These are phyloP conservation scores for Hesperia comma DNA, from an alignment of 2,888 invertebrate species.

Conservation along the genomic window DNA sequence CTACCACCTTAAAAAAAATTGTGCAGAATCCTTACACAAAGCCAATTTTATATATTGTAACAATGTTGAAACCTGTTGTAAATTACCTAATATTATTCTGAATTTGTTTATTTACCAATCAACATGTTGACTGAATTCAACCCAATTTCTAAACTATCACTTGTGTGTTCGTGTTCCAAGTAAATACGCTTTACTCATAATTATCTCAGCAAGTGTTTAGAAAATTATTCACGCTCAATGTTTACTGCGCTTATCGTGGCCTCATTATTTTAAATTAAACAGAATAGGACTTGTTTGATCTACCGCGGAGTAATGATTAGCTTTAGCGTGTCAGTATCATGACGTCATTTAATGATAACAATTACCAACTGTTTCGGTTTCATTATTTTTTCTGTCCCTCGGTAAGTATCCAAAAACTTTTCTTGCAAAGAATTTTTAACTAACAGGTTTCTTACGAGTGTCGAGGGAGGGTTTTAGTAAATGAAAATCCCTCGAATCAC, in stretches of 20 bases:
- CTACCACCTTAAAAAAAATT: too few relatives aligned
- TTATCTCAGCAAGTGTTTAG: conserved; percentile 32
- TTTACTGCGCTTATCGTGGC: conserved; percentile 29
- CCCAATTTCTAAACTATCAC: conserved; percentile 32
- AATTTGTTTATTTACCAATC: background rate
- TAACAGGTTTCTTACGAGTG: too few relatives aligned
- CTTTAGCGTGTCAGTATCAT: background rate
- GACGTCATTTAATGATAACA: conserved; percentile 12
- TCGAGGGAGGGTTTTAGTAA: too few relatives aligned
- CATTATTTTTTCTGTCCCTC: too few relatives aligned
- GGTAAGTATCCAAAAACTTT: too few relatives aligned
- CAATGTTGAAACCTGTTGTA: too few relatives aligned
- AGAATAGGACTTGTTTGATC: conserved; percentile 22
- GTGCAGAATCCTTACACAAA: too few relatives aligned
- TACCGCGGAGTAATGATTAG: conserved; percentile 21
- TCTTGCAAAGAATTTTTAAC: too few relatives aligned
- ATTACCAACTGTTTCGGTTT: background rate
- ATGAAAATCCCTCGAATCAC: too few relatives aligned
- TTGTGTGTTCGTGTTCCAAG: conserved; percentile 21
- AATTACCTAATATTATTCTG: too few relatives aligned
- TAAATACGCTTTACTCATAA: conserved; percentile 26
- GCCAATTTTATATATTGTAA: too few relatives aligned
- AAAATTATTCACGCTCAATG: conserved; percentile 24
- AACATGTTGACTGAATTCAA: conserved; percentile 16
- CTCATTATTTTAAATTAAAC: conserved; percentile 27